Conservation (phyloP, 1,140 invertebrate species). For the Drosophila tsacasi region DNA sequence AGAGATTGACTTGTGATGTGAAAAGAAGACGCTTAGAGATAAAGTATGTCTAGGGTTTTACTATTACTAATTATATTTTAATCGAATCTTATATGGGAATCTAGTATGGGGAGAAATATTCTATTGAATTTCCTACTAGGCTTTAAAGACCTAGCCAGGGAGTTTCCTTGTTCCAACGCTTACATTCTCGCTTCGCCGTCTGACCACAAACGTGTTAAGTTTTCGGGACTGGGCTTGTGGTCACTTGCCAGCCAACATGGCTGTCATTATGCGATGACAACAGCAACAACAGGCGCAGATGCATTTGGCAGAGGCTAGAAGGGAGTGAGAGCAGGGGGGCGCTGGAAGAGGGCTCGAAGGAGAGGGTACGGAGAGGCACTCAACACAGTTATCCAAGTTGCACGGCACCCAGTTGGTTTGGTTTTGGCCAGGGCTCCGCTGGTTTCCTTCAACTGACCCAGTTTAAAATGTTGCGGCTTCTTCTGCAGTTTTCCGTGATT, state of each 20-base stretch:
- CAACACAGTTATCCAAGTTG: slow-evolving; percentile 51
- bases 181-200: slow-evolving; percentile 23
- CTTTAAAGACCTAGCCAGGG: not conserved
- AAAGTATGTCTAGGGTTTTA: not conserved
- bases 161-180: slow-evolving; percentile 7
- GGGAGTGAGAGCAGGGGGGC: not conserved
- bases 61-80: not conserved
- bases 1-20: not conserved
- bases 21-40: not conserved
- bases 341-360: no score
- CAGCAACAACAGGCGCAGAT: slow-evolving; percentile 11
- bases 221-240: slow-evolving; percentile 25
- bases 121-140: not conserved
- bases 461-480: slow-evolving; percentile 49
- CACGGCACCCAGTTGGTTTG: slow-evolving; percentile 28
- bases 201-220: slow-evolving; percentile 48
- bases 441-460: slow-evolving; percentile 44
- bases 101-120: not conserved
- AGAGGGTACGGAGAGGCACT: slow-evolving; percentile 8
- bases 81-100: not conserved
- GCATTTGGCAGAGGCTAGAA: slow-evolving; percentile 21
- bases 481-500: slow-evolving; percentile 26
- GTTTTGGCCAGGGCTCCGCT: slow-evolving; percentile 15
- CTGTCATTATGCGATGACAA: slow-evolving; percentile 41
- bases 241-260: slow-evolving; percentile 39